Percentiles rank a stretch among this genome's conserved stretches.
Evolutionary conservation across 2,888 invertebrate genomes (phyloP).

Genomic region (Chloroclystis v-ata): DNA sequence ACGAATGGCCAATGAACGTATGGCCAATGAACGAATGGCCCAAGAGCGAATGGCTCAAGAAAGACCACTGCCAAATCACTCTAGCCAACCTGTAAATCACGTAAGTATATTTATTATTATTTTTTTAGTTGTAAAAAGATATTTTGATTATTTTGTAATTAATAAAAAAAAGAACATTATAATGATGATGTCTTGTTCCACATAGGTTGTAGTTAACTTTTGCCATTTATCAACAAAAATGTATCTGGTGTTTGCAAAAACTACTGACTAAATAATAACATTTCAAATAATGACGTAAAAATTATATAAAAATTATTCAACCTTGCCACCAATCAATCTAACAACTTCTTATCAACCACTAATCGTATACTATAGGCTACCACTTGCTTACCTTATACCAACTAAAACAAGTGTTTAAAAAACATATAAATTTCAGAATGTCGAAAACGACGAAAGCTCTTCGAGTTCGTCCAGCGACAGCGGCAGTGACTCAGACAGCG

Average conservation of each 20-base stretch:
- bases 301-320: no score
- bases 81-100: conserved; percentile 11
- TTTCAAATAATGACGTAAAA: no score
- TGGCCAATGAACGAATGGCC: conserved; percentile 9
- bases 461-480: conserved; percentile 71
- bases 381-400: no score
- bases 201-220: no score
- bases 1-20: conserved; percentile 8
- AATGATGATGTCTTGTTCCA: no score
- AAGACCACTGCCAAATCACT: conserved; percentile 1
- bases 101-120: conserved; percentile 4
- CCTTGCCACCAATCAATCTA: no score
- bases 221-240: no score
- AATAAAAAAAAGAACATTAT: not conserved
- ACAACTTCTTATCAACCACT: no score
- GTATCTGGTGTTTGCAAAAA: no score
- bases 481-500: conserved; percentile 64
- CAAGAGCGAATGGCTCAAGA: conserved; percentile 3
- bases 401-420: no score
- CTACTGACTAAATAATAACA: no score
- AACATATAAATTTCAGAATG: not conserved
- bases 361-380: no score
- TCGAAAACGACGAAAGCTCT: conserved; percentile 58
- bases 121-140: not conserved
- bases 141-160: not conserved